A percentile compares a stretch with the other conserved stretches of the same genome.
phyloP scores from a whole-genome alignment of 2,888 invertebrate genomes.

The Rhaphigaster nebulosa region DNA sequence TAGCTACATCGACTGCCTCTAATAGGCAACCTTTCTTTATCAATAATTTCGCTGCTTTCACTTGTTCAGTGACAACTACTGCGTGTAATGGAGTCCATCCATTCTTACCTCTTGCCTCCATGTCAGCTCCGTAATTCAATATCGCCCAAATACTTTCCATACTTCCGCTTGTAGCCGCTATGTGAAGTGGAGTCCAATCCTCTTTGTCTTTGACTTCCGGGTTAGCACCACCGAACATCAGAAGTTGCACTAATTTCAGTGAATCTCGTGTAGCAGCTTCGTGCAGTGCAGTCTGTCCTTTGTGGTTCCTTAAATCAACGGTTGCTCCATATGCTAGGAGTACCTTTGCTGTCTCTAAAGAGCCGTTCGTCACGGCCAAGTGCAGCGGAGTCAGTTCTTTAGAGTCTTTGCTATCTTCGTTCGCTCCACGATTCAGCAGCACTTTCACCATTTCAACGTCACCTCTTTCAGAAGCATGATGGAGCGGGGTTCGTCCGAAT shows the following conservation, averaged over 20 bases:
- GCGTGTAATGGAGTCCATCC: neutral
- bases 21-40: neutral
- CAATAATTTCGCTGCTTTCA: neutral
- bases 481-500: neutral
- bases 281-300: neutral
- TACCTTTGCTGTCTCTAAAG: neutral
- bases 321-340: neutral
- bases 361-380: neutral
- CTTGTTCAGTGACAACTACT: neutral
- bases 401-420: neutral
- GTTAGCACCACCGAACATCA: neutral
- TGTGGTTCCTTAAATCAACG: neutral
- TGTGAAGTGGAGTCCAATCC: conserved; percentile 10
- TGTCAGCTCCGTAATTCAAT: neutral
- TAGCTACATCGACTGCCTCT: neutral
- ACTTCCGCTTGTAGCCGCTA: neutral
- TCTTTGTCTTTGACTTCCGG: neutral
- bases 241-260: neutral
- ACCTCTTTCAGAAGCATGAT: neutral
- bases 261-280: neutral
- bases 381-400: neutral
- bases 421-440: neutral
- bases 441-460: neutral
- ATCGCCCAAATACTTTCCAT: neutral
- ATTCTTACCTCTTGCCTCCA: neutral